Base-by-base conservation (phyloP, 2,797 vertebrate genomes). In the Leptatherina wallacei region DNA sequence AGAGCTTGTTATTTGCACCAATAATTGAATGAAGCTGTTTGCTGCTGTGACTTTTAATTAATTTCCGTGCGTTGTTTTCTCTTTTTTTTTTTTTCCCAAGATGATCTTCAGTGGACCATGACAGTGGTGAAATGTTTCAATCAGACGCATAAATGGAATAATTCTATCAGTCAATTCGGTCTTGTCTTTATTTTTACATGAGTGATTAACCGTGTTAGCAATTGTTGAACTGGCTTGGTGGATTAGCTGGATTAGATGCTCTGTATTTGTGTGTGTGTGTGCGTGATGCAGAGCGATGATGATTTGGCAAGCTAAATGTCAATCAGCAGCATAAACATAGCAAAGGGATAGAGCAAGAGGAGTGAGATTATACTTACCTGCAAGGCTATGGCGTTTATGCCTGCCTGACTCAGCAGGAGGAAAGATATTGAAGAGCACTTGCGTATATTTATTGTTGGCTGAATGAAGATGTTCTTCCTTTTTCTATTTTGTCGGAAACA, bases 161-260 rank as follows among this genome's bases (percentile, higher is more conserved):
- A 90, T 88, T 92, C 88, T 90, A 91, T 93, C 91, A 91, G 86
- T 89, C 89, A 87, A 85, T 91, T 89, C 89, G 81, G 88, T 91
- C 88, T 90, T 82, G 88, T 91, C 88, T 88, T 86, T 90, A 84
- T 89, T 92, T 92, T 89, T 86, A 89, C 89, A 91, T 73, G 88
- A 88, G 72, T 91, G 89, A 93, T 93, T 93, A 92, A 88, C 75
- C 81, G 74, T 89, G 89, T 91, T 88, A 91, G 84, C 86, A 90
- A 84, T 85, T 88, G 83, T 89, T 91, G 72, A 85, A 82, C 76
- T 65, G 87, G 82, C 79, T 74, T 88, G 71, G 75, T 88, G 91
- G 88, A 88, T 91, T 88, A 90, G 82, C 85, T 79, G 85, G 90
- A 91, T 92, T 91, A 90, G 81, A 88, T 89, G 73, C 73, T 83